Conservation (phyloP, 2,797 vertebrate species). For the Amazonetta brasiliensis region DNA sequence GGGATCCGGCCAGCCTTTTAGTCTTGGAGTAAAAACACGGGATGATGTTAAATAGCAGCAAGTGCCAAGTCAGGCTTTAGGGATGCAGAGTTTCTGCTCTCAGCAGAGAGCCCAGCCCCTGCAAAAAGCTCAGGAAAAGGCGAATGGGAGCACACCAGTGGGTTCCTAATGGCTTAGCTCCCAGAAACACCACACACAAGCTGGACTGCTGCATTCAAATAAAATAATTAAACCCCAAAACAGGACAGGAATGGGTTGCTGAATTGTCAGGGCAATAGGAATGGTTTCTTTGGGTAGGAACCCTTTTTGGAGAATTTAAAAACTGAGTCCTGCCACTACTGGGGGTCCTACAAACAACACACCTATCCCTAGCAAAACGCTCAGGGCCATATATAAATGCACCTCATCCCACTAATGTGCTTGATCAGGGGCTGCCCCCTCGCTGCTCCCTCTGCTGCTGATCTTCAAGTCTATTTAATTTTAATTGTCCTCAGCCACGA, state of each 20-base stretch:
- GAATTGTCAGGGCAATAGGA: not conserved
- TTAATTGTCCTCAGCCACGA: not conserved
- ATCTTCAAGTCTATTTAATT: not conserved
- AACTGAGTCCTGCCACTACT: not conserved
- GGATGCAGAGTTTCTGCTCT: not conserved
- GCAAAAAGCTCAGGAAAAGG: not conserved
- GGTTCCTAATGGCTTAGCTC: not conserved
- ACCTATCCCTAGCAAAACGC: not conserved
- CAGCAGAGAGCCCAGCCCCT: not conserved
- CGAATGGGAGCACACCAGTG: fast-evolving
- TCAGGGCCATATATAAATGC: fast-evolving
- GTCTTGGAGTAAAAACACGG: not conserved
- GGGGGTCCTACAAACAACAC: fast-evolving
- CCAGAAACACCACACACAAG: not conserved
- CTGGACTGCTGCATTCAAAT: not conserved
- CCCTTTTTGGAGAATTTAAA: not conserved
- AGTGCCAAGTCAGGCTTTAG: not conserved
- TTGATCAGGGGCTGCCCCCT: not conserved
- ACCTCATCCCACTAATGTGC: not conserved
- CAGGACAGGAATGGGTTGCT: not conserved
- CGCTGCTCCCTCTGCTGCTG: not conserved
- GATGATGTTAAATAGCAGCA: not conserved
- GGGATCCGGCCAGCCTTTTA: slow-evolving; percentile 1
- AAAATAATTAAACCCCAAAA: not conserved
- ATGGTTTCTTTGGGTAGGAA: not conserved